Conservation (phyloP, 2,888 invertebrate genomes). For the Cistogaster globosa region DNA sequence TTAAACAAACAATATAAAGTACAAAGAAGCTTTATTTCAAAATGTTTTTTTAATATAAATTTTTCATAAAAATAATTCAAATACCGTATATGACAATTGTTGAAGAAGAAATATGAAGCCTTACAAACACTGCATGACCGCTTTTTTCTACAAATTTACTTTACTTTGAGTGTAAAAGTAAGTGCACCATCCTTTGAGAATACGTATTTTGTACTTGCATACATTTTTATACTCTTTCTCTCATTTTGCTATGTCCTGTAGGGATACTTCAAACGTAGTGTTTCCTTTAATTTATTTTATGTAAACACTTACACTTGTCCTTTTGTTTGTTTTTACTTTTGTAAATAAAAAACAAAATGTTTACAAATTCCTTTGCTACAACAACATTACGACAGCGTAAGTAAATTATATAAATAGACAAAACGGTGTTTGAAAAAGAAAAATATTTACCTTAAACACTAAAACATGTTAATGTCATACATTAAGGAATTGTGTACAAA, state of each 20-base stretch:
- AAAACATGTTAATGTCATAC: neutral
- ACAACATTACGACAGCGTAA: neutral
- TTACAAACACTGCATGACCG: too few species aligned
- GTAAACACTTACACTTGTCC: slow-evolving; percentile 1
- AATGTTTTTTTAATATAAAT: too few species aligned
- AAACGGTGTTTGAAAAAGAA: neutral
- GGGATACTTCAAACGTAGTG: slow-evolving; percentile 76
- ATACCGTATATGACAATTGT: too few species aligned
- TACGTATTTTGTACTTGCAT: too few species aligned
- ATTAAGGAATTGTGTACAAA: slow-evolving; percentile 5
- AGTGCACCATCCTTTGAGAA: too few species aligned
- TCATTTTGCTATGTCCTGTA: slow-evolving; percentile 74
- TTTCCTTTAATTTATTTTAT: slow-evolving; percentile 30
- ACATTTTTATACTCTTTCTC: too few species aligned
- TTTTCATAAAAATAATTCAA: too few species aligned
- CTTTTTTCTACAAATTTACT: too few species aligned
- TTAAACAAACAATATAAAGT: too few species aligned
- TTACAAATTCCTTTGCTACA: neutral
- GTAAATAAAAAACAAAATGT: neutral
- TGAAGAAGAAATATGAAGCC: too few species aligned
- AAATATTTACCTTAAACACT: neutral
- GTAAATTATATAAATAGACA: neutral
- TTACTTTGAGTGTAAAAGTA: too few species aligned
- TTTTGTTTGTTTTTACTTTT: slow-evolving; percentile 4
- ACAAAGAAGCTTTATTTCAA: too few species aligned